Evolutionary conservation across 2,797 vertebrate species (phyloP).

Genomic region (Strix occidentalis): DNA sequence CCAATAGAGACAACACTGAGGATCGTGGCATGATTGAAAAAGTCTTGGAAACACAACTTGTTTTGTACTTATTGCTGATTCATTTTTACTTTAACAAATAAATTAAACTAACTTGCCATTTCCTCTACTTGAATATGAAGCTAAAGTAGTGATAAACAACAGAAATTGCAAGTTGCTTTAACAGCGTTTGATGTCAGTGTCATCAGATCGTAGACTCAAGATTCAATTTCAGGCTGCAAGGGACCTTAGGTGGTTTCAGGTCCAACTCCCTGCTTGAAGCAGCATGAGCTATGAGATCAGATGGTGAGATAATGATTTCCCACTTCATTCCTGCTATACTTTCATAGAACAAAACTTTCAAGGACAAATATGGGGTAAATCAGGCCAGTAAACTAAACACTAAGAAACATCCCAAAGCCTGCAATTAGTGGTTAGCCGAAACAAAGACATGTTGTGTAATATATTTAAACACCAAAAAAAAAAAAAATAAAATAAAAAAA

Average conservation of each 20-base stretch:
- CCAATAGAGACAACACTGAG: background rate
- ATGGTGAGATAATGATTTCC: background rate
- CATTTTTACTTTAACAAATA: background rate
- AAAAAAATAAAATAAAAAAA: background rate
- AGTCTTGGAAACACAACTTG: background rate
- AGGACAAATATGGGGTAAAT: background rate
- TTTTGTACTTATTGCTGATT: background rate
- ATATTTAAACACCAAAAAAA: background rate
- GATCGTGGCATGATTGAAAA: background rate
- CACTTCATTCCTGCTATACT: background rate
- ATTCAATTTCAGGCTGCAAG: background rate
- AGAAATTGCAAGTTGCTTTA: background rate
- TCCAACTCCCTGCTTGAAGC: background rate
- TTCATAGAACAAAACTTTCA: background rate
- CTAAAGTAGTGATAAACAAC: background rate
- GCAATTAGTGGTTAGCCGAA: constrained; percentile 15
- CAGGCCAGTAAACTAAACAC: background rate
- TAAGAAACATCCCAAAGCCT: background rate
- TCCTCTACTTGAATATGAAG: background rate
- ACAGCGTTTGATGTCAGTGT: background rate
- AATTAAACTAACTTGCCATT: background rate
- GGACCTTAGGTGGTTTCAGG: background rate
- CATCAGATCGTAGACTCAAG: background rate
- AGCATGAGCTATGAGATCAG: background rate
- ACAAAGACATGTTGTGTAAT: constrained; percentile 29